A percentile compares a stretch with the other conserved stretches of the same genome.
phyloP scores from a whole-genome alignment of 2,797 vertebrate species.

The Erithacus rubecula region DNA sequence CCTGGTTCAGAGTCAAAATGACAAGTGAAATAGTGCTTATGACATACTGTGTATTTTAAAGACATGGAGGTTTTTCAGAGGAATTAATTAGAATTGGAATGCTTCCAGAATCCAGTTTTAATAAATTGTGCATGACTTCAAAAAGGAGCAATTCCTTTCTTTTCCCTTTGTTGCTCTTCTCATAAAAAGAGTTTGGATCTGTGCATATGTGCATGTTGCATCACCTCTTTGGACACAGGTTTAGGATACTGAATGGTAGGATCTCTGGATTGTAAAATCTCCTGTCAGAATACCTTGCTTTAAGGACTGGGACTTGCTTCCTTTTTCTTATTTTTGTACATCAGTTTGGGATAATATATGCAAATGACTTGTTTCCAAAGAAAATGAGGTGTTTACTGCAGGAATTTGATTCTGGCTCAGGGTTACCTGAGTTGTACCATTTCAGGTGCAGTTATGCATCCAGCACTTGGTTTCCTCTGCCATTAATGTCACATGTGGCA shows the following conservation, averaged over 20 bases:
- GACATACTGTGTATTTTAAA: background rate
- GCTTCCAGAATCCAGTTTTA: background rate
- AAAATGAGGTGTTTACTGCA: background rate
- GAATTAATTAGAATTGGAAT: background rate
- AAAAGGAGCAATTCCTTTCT: background rate
- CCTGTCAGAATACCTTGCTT: background rate
- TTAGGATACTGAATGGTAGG: background rate
- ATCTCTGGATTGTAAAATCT: background rate
- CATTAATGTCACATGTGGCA: background rate
- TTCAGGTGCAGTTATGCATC: background rate
- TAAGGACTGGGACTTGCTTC: background rate
- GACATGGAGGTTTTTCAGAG: background rate
- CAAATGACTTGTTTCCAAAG: background rate
- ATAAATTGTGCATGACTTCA: background rate
- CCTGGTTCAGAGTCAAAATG: background rate
- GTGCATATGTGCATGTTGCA: background rate
- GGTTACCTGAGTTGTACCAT: background rate
- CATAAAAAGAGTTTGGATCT: background rate
- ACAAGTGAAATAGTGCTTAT: background rate
- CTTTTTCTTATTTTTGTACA: background rate
- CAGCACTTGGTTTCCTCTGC: background rate
- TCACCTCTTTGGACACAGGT: background rate
- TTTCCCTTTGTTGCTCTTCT: background rate
- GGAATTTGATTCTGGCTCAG: background rate
- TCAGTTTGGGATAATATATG: background rate